Evolutionary conservation across 2,888 invertebrate species (phyloP).

Genomic region (Hyalella azteca): DNA sequence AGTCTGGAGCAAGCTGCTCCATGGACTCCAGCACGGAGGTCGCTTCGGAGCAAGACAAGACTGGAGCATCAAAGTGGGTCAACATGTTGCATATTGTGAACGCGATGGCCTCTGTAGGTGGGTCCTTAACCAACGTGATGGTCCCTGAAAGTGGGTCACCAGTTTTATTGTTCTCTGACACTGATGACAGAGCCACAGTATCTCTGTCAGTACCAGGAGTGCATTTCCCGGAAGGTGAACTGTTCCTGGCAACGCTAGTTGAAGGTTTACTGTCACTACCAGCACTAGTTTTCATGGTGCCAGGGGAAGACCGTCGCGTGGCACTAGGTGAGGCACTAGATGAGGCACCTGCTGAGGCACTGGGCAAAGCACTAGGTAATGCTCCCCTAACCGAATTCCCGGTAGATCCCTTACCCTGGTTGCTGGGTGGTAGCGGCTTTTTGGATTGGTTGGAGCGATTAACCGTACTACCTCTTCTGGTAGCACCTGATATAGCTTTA

Average conservation of each 20-base stretch:
- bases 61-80: not conserved
- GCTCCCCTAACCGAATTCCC: no score
- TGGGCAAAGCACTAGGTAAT: no score
- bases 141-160: no score
- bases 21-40: constrained; percentile 63
- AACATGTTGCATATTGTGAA: constrained; percentile 19
- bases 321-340: not conserved
- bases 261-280: not conserved
- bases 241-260: not conserved
- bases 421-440: not conserved
- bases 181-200: not conserved
- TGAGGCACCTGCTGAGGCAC: not conserved
- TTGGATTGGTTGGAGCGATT: not conserved
- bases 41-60: constrained; percentile 38
- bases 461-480: constrained; percentile 35
- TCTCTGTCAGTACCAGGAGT: not conserved
- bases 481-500: constrained; percentile 27
- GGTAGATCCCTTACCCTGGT: no score
- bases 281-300: not conserved
- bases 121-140: no score
- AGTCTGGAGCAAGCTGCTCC: constrained; percentile 64
- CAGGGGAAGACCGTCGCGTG: not conserved
- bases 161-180: not conserved
- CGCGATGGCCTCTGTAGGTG: not conserved
- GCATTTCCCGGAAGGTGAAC: not conserved